Conservation (phyloP, 2,113 vertebrate species). For the Hippopotamus amphibius region DNA sequence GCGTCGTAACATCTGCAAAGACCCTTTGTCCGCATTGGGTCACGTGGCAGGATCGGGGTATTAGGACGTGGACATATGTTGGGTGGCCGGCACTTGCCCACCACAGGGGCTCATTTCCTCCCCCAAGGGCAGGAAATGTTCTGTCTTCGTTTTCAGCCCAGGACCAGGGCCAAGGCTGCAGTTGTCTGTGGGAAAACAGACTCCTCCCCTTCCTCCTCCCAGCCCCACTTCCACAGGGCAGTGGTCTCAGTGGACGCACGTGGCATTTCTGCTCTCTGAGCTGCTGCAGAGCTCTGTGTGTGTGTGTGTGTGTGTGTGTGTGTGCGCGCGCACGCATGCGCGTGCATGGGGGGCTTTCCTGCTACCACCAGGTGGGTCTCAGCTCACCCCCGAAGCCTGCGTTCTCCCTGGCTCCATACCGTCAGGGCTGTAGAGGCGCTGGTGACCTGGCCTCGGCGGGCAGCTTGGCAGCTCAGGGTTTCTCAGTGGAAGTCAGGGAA, state of each 20-base stretch:
- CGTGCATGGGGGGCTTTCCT: background rate
- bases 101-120: background rate
- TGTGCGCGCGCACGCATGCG: accelerated
- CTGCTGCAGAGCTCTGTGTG: background rate
- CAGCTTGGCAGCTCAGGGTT: background rate
- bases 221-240: too few species aligned
- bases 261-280: background rate
- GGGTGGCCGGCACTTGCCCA: too few species aligned
- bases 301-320: too few species aligned
- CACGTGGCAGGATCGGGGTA: accelerated
- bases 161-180: background rate
- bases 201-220: too few species aligned
- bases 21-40: background rate
- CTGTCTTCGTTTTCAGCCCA: background rate
- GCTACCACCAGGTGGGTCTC: background rate
- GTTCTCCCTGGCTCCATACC: background rate
- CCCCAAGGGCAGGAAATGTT: background rate
- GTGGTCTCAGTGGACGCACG: background rate
- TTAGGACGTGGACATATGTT: background rate
- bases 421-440: background rate
- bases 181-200: too few species aligned
- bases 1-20: background rate
- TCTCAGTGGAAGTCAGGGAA: background rate
- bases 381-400: background rate
- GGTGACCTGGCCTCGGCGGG: background rate